phyloP scores from a whole-genome alignment of 2,113 vertebrate genomes.

The Sphaerodactylus townsendi region DNA sequence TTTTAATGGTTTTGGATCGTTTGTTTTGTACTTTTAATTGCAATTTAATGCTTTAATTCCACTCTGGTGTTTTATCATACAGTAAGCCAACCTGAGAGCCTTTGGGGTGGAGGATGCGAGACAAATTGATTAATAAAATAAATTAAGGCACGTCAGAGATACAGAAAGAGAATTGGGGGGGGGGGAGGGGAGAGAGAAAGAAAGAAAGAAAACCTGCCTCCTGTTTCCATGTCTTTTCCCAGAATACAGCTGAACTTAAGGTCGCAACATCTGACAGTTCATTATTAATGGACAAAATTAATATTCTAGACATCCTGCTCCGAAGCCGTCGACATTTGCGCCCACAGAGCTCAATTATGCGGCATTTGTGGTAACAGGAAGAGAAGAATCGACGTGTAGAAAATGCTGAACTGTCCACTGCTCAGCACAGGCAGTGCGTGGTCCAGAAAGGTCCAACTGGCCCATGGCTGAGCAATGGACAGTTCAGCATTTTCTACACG shows the following conservation, averaged over 20 bases:
- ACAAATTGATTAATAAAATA: neutral
- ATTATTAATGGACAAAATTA: constrained; percentile 1
- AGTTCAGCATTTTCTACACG: too few species aligned
- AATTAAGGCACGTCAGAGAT: too few species aligned
- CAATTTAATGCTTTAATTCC: too few species aligned
- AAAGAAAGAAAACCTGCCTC: constrained; percentile 1
- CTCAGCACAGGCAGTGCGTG: constrained; percentile 23
- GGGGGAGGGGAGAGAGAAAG: too few species aligned
- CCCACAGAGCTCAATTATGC: rapidly evolving
- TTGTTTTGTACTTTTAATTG: too few species aligned
- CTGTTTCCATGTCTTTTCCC: constrained; percentile 10
- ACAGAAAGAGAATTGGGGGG: neutral
- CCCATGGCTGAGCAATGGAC: too few species aligned
- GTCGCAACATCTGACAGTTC: neutral
- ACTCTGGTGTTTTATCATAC: too few species aligned
- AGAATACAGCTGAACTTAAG: constrained; percentile 27
- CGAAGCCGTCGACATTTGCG: neutral
- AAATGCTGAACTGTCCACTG: constrained; percentile 32
- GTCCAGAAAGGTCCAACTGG: neutral
- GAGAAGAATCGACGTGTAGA: neutral
- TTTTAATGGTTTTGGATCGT: too few species aligned
- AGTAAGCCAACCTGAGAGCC: too few species aligned
- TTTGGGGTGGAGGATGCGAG: too few species aligned
- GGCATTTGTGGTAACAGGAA: constrained; percentile 20
- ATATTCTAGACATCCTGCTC: constrained; percentile 20